A percentile compares a stretch with the other conserved stretches of the same genome.
Evolutionary conservation across 2,888 invertebrate genomes (phyloP).

Genomic region (Onchidella celtica): DNA sequence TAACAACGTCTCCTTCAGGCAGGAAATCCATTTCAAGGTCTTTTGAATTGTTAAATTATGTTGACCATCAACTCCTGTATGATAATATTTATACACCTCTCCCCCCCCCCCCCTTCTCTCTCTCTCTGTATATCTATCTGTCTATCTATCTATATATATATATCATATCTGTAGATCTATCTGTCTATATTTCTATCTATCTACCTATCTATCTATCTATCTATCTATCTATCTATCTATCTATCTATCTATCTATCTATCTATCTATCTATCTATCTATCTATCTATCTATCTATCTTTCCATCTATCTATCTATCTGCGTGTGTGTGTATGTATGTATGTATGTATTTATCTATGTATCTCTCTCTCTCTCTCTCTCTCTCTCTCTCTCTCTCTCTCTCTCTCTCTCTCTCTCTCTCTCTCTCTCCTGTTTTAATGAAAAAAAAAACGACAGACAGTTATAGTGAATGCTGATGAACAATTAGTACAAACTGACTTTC

Average conservation of each 20-base stretch:
- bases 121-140: background rate
- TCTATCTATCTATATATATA: background rate
- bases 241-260: background rate
- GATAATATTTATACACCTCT: too few relatives aligned
- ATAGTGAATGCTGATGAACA: too few relatives aligned
- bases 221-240: background rate
- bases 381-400: background rate
- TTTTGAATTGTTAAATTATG: too few relatives aligned
- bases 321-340: background rate
- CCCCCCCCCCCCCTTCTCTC: background rate
- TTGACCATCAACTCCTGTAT: too few relatives aligned
- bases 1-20: too few relatives aligned
- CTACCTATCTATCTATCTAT: background rate
- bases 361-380: background rate
- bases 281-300: background rate
- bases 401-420: background rate
- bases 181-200: background rate
- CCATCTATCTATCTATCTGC: background rate
- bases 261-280: background rate
- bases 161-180: too few relatives aligned
- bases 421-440: too few relatives aligned
- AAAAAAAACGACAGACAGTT: too few relatives aligned
- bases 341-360: background rate
- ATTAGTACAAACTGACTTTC: too few relatives aligned
- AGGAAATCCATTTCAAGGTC: too few relatives aligned